These are phyloP conservation scores for Drosophila aff. DNA, from an alignment of 1,140 invertebrate species.

Conservation along the genomic window DNA sequence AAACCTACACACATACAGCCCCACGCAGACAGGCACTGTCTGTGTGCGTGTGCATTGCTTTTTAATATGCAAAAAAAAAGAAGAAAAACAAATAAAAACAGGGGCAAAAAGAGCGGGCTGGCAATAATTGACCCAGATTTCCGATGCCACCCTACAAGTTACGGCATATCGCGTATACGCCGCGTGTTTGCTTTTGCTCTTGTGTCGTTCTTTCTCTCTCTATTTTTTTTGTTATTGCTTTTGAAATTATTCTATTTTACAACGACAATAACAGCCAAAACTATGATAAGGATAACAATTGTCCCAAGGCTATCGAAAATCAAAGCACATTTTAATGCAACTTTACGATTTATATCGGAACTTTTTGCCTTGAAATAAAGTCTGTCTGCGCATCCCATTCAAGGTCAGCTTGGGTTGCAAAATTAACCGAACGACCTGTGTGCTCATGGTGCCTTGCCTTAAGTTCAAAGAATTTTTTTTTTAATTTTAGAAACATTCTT, in stretches of 20 bases:
- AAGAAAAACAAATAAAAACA: conserved; percentile 13
- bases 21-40: conserved; percentile 2
- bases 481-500: too few species aligned
- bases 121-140: conserved; percentile 84
- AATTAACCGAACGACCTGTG: conserved; percentile 6
- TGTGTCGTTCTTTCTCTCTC: not conserved
- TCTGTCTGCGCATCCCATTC: conserved; percentile 15
- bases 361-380: conserved; percentile 37
- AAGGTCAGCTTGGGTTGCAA: conserved; percentile 28
- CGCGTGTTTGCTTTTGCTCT: conserved; percentile 21
- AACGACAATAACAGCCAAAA: not conserved
- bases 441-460: too few species aligned
- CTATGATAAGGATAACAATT: conserved; percentile 25
- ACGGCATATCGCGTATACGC: conserved; percentile 49
- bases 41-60: conserved; percentile 28
- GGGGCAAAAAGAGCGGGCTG: conserved; percentile 46
- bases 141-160: conserved; percentile 15
- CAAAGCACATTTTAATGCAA: conserved; percentile 33
- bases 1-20: conserved; percentile 19
- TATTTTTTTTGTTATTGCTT: conserved; percentile 8
- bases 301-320: conserved; percentile 24
- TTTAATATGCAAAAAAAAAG: conserved; percentile 43
- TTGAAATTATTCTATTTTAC: conserved; percentile 54
- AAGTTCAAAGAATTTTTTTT: too few species aligned
- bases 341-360: conserved; percentile 26